Conservation (phyloP, 2,113 vertebrate genomes). For the Microcebus tavaratra region DNA sequence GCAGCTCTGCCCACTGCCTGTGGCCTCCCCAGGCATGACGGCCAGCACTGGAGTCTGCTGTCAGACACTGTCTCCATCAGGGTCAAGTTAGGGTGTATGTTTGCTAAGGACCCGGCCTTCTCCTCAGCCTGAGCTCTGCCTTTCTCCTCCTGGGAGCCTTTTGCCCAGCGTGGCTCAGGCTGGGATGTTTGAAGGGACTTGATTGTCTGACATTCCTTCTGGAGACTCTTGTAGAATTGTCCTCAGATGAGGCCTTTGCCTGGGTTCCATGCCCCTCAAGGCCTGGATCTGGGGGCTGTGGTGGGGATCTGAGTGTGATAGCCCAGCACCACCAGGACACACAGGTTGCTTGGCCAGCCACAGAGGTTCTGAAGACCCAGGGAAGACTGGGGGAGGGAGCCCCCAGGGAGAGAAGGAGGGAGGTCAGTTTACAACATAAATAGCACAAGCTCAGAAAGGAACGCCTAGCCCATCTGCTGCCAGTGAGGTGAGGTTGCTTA, state of each 20-base stretch:
- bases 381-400: background rate
- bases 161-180: background rate
- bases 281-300: fast-evolving
- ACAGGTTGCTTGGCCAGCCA: fast-evolving
- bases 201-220: background rate
- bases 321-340: background rate
- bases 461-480: background rate
- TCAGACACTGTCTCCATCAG: fast-evolving
- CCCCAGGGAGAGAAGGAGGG: background rate
- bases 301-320: background rate
- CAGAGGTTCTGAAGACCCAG: background rate
- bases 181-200: background rate
- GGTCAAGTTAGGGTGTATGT: fast-evolving
- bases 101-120: background rate
- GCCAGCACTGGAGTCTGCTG: background rate
- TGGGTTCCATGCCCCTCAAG: background rate
- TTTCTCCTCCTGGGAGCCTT: background rate
- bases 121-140: background rate
- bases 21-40: background rate
- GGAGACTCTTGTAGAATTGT: background rate
- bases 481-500: background rate
- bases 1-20: background rate
- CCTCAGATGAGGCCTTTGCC: background rate
- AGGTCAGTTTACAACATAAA: background rate
- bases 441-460: background rate